These are phyloP conservation scores for Leptobrachium leishanense DNA, from an alignment of 2,113 vertebrate species.

Conservation along the genomic window DNA sequence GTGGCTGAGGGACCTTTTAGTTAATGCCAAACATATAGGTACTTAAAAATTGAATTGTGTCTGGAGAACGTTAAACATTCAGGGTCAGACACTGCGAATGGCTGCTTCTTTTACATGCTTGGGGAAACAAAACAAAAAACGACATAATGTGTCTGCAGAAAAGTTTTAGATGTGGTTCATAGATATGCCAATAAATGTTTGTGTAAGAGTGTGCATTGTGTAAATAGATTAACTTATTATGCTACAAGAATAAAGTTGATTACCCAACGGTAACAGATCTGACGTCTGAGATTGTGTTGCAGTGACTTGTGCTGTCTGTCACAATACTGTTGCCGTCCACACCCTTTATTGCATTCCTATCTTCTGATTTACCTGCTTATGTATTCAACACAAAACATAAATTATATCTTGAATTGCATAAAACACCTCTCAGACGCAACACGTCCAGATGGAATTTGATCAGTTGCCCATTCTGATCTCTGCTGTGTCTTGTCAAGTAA, in stretches of 20 bases:
- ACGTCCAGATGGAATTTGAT: too few species aligned
- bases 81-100: constrained; percentile 53
- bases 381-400: too few species aligned
- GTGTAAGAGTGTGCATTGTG: constrained; percentile 82
- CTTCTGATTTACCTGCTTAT: too few species aligned
- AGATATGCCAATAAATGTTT: constrained; percentile 72
- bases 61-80: constrained; percentile 58
- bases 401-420: too few species aligned
- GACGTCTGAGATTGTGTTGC: constrained; percentile 75
- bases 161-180: constrained; percentile 66
- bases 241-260: constrained; percentile 83
- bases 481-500: too few species aligned
- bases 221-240: constrained; percentile 93
- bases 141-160: constrained; percentile 55
- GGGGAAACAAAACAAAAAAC: constrained; percentile 13
- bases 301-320: constrained; percentile 62
- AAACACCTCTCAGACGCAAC: too few species aligned
- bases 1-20: constrained; percentile 51
- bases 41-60: constrained; percentile 54
- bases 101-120: constrained; percentile 49
- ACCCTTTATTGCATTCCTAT: too few species aligned
- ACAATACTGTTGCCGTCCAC: not conserved
- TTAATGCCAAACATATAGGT: constrained; percentile 46
- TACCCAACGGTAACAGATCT: constrained; percentile 74
- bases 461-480: too few species aligned